phyloP scores from a whole-genome alignment of 2,888 invertebrate species.

The Drosophila longiperda region DNA sequence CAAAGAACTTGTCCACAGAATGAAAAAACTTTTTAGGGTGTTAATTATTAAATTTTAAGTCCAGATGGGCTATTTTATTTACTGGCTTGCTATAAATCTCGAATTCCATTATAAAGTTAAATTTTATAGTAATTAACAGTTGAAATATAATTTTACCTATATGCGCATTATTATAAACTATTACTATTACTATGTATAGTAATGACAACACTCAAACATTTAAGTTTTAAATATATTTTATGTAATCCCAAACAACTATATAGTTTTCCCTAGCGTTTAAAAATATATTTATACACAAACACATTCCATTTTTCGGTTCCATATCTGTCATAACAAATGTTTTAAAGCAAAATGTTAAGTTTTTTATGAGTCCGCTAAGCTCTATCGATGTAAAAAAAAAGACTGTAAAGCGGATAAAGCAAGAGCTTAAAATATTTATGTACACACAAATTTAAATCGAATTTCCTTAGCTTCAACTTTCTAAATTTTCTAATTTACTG shows the following conservation, averaged over 20 bases:
- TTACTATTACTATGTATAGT: too few relatives aligned
- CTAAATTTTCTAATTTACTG: slow-evolving; percentile 20
- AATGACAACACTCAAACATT: slow-evolving; percentile 9
- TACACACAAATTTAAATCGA: background rate
- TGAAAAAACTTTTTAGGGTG: slow-evolving; percentile 3
- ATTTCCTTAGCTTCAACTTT: slow-evolving; percentile 1
- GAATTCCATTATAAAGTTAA: background rate
- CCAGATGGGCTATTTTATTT: background rate
- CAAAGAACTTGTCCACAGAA: background rate
- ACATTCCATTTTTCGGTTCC: background rate
- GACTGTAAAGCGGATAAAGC: slow-evolving; percentile 1
- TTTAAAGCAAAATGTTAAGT: slow-evolving; percentile 17
- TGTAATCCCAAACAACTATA: background rate
- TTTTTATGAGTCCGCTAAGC: slow-evolving; percentile 12
- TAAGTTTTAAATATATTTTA: background rate
- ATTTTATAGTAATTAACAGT: background rate
- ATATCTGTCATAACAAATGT: slow-evolving; percentile 4
- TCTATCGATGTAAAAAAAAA: slow-evolving; percentile 8
- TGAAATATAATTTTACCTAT: background rate
- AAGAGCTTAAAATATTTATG: slow-evolving; percentile 10
- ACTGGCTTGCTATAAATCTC: background rate
- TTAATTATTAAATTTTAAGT: slow-evolving; percentile 32
- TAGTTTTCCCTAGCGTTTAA: slow-evolving; percentile 7
- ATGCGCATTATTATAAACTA: background rate
- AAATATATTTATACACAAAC: slow-evolving; percentile 12